Conservation (phyloP, 1,140 invertebrate genomes). For the Leptestheria dahalacensis region DNA sequence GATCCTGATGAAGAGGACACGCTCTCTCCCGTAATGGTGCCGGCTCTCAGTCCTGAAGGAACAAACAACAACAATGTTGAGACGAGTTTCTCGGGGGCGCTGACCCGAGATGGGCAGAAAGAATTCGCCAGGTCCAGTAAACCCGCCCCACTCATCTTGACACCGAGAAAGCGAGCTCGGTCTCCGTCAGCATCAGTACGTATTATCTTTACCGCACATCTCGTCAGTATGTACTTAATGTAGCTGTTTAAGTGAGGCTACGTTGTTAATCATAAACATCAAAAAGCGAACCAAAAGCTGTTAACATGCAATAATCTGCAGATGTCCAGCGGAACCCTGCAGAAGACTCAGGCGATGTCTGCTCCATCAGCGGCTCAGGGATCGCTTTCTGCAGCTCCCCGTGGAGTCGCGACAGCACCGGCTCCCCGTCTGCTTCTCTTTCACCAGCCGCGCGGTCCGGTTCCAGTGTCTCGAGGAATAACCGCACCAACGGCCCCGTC, state of each 20-base stretch:
- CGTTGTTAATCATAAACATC: too few species aligned
- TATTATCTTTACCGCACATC: too few species aligned
- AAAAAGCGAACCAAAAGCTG: too few species aligned
- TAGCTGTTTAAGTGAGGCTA: too few species aligned
- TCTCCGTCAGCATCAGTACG: too few species aligned
- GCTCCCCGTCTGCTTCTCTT: background rate
- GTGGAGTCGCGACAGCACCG: background rate
- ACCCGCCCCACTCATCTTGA: background rate
- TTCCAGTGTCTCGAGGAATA: too few species aligned
- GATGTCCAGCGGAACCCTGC: too few species aligned
- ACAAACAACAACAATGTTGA: conserved; percentile 7
- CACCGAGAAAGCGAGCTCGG: too few species aligned
- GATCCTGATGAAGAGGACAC: conserved; percentile 12
- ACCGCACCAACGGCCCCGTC: background rate
- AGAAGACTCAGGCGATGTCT: background rate
- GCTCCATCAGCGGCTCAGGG: background rate
- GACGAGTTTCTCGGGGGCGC: background rate
- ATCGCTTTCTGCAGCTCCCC: background rate
- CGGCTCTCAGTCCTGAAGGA: background rate
- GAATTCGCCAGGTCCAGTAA: background rate
- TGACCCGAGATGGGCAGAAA: too few species aligned
- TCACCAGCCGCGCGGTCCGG: background rate
- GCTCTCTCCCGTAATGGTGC: conserved; percentile 7
- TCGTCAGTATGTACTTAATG: too few species aligned
- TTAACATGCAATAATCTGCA: too few species aligned